Percentiles rank a stretch among this genome's conserved stretches.
Evolutionary conservation across 2,888 invertebrate genomes (phyloP).

Genomic region (Acleris emargana): DNA sequence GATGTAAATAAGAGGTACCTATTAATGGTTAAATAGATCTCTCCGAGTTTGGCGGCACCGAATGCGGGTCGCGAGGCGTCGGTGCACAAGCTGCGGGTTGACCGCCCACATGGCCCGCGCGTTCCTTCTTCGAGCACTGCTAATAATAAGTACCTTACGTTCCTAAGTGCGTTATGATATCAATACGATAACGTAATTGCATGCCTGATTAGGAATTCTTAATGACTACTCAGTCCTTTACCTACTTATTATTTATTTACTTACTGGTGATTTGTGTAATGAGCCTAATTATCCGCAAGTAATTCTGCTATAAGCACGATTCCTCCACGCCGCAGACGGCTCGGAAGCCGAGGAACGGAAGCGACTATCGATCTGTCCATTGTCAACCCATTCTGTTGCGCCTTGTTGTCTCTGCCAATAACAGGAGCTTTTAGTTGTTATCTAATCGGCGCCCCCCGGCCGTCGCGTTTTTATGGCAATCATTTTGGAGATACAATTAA

Average conservation of each 20-base stretch:
- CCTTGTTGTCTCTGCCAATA: background rate
- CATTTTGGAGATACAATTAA: background rate
- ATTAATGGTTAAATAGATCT: too few relatives aligned
- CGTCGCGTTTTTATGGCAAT: background rate
- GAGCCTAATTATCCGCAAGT: background rate
- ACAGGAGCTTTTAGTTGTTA: slow-evolving; percentile 10
- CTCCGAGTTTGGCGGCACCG: too few relatives aligned
- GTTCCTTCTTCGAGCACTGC: background rate
- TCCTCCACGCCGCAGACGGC: background rate
- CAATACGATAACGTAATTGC: background rate
- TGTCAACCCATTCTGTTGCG: background rate
- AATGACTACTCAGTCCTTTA: background rate
- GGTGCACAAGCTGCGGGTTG: background rate
- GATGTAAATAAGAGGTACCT: too few relatives aligned
- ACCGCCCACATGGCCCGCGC: background rate
- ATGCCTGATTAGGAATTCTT: background rate
- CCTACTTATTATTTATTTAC: background rate
- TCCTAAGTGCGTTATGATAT: background rate
- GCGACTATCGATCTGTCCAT: background rate
- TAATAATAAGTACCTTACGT: background rate
- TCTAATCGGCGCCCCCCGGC: slow-evolving; percentile 1
- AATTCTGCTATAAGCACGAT: background rate
- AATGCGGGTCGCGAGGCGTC: background rate
- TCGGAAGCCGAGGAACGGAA: slow-evolving; percentile 2
- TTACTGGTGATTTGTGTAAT: background rate